These are phyloP conservation scores for Horisme vitalbata DNA, from an alignment of 2,888 invertebrate genomes.

Conservation along the genomic window DNA sequence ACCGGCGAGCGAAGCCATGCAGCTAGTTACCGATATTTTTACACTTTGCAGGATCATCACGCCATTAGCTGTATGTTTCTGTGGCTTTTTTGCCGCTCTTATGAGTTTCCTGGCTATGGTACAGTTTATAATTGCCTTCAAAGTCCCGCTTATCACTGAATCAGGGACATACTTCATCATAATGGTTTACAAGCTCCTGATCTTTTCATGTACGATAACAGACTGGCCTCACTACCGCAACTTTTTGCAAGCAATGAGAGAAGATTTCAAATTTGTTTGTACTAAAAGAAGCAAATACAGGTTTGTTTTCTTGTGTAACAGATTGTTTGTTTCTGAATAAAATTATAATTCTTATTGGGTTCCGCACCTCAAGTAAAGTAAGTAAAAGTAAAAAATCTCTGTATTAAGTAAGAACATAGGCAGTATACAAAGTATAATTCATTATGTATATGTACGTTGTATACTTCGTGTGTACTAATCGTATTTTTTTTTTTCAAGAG, in stretches of 20 bases:
- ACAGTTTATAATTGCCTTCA: background rate
- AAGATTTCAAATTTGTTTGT: conserved; percentile 24
- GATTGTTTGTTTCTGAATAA: too few relatives aligned
- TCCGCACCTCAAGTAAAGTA: too few relatives aligned
- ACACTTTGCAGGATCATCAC: conserved; percentile 10
- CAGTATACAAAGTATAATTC: too few relatives aligned
- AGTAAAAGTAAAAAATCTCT: too few relatives aligned
- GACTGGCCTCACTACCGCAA: conserved; percentile 10
- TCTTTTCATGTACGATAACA: conserved; percentile 6
- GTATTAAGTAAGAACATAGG: too few relatives aligned
- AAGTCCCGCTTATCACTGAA: conserved; percentile 20
- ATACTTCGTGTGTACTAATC: too few relatives aligned
- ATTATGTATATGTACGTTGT: too few relatives aligned
- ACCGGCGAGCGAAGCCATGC: too few relatives aligned
- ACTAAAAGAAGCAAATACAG: conserved; percentile 22
- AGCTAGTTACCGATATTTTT: too few relatives aligned
- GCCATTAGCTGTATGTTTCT: background rate
- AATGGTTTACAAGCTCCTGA: conserved; percentile 17
- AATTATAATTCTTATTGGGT: too few relatives aligned
- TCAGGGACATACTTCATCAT: conserved; percentile 19
- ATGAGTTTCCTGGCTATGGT: background rate
- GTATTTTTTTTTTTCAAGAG: too few relatives aligned
- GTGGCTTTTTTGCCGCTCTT: too few relatives aligned
- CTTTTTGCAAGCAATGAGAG: conserved; percentile 11
- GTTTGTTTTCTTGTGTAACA: conserved; percentile 7